Percentiles rank a stretch among this genome's conserved stretches.
These are phyloP conservation scores for Phrynosoma blainvillii DNA, from an alignment of 2,113 vertebrate genomes.

Conservation along the genomic window DNA sequence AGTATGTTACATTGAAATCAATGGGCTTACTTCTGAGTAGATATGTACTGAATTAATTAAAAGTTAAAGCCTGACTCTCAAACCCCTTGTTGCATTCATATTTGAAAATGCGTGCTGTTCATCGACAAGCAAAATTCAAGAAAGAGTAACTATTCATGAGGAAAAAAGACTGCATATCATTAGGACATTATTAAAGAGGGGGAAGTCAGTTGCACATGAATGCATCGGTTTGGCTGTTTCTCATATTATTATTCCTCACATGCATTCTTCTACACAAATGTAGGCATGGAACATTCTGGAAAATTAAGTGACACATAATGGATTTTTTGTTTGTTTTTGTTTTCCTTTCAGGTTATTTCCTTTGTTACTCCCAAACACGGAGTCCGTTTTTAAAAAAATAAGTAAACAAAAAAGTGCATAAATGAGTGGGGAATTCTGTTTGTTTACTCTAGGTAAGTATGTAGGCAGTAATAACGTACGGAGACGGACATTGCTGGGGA, in stretches of 20 bases:
- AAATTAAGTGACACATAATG: neutral
- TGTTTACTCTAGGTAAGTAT: constrained; percentile 69
- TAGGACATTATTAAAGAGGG: neutral
- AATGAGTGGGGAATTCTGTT: constrained; percentile 48
- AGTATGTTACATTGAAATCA: too few species aligned
- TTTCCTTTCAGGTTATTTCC: neutral
- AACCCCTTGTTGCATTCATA: neutral
- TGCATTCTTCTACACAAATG: neutral
- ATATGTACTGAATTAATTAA: too few species aligned
- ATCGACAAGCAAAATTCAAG: neutral
- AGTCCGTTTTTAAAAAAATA: neutral
- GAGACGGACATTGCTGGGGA: constrained; percentile 69
- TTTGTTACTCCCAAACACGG: neutral
- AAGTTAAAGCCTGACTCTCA: too few species aligned
- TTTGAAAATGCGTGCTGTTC: neutral
- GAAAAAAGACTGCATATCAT: neutral
- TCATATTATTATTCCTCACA: neutral
- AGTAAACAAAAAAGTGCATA: neutral
- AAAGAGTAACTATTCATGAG: neutral
- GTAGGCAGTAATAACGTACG: constrained; percentile 58
- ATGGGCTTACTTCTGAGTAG: too few species aligned
- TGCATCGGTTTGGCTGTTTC: neutral
- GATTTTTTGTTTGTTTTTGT: too few species aligned
- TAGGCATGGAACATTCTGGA: neutral
- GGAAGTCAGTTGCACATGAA: neutral